These are phyloP conservation scores for Stenichneumon culpator DNA, from an alignment of 2,888 invertebrate species.

Conservation along the genomic window DNA sequence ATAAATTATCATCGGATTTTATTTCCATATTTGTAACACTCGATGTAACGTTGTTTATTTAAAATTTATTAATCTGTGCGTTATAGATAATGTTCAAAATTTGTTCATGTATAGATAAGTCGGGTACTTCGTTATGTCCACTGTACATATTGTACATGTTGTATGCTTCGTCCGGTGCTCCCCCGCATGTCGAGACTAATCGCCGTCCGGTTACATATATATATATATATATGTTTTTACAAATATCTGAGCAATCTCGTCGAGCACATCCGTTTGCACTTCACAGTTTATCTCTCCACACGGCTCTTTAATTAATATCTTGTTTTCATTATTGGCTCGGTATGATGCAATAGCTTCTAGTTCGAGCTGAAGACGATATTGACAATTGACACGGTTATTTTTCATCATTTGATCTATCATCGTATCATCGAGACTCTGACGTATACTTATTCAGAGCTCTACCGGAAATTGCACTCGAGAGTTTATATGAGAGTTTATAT, in stretches of 20 bases:
- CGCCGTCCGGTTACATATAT: not conserved
- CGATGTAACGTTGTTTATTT: too few species aligned
- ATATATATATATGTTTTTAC: too few species aligned
- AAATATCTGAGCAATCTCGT: not conserved
- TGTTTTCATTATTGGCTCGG: not conserved
- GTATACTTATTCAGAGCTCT: too few species aligned
- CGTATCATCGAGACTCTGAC: too few species aligned
- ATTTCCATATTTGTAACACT: not conserved
- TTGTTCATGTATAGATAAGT: not conserved
- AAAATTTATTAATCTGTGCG: too few species aligned
- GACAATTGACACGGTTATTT: too few species aligned
- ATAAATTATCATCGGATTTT: not conserved
- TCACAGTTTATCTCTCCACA: not conserved
- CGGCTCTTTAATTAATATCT: not conserved
- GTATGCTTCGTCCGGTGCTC: not conserved
- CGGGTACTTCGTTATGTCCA: not conserved
- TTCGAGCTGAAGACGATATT: not conserved
- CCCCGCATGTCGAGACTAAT: not conserved
- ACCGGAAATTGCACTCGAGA: too few species aligned
- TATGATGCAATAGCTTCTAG: not conserved
- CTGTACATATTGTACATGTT: not conserved
- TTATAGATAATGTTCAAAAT: not conserved
- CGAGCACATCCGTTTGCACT: not conserved
- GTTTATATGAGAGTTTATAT: too few species aligned
- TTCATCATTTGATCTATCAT: too few species aligned